Evolutionary conservation across 2,113 vertebrate species (phyloP).

Genomic region (Stigmatopora nigra): DNA sequence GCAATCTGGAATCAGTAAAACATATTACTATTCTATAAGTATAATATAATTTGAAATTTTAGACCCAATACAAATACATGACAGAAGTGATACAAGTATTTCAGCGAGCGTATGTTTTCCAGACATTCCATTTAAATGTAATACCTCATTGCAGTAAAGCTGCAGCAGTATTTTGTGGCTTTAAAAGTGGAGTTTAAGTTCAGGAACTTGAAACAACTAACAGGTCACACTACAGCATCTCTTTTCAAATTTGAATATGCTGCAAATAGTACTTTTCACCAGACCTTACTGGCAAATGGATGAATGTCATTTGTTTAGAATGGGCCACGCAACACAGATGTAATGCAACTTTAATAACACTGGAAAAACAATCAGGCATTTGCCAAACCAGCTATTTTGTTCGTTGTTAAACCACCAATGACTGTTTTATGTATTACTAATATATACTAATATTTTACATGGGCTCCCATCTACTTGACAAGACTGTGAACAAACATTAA

Average conservation of each 20-base stretch:
- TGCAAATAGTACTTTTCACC: background rate
- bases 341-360: background rate
- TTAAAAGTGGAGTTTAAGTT: background rate
- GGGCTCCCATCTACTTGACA: background rate
- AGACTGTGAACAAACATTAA: background rate
- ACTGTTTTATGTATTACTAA: background rate
- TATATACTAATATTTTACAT: background rate
- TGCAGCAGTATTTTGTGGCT: background rate
- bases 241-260: background rate
- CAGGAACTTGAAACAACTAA: background rate
- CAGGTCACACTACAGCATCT: background rate
- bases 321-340: background rate
- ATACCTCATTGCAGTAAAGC: background rate
- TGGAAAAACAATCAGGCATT: background rate
- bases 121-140: background rate
- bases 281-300: too few relatives aligned
- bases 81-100: background rate
- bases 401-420: background rate
- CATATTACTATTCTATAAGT: too few relatives aligned
- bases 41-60: too few relatives aligned
- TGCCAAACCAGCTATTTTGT: background rate
- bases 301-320: too few relatives aligned
- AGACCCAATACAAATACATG: background rate
- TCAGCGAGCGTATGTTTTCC: background rate
- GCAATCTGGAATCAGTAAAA: too few relatives aligned